phyloP scores from a whole-genome alignment of 1,140 invertebrate genomes.

The Amyelois transitella region DNA sequence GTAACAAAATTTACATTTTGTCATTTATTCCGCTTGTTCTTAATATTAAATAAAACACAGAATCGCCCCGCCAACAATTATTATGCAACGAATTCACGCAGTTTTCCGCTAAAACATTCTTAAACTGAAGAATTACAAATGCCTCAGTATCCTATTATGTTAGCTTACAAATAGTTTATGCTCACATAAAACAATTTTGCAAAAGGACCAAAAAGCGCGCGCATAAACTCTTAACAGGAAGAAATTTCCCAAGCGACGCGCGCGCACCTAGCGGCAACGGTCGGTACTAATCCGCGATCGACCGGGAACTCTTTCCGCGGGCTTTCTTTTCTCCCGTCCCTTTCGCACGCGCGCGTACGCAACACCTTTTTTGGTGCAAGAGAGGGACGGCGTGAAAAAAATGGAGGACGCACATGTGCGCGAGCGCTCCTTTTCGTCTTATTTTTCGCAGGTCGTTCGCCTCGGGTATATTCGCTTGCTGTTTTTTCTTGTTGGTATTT shows the following conservation, averaged over 20 bases:
- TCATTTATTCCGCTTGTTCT: too few species aligned
- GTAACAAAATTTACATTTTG: too few species aligned
- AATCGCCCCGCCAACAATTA: too few species aligned
- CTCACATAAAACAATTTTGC: background rate
- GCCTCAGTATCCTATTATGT: too few species aligned
- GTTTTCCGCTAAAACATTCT: too few species aligned
- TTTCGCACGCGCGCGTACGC: slow-evolving; percentile 24
- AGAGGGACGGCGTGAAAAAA: slow-evolving; percentile 56
- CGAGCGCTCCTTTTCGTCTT: slow-evolving; percentile 59
- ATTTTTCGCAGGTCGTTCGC: slow-evolving; percentile 69
- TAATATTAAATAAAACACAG: too few species aligned
- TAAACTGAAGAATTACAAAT: too few species aligned
- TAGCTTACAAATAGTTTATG: background rate
- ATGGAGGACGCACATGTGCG: slow-evolving; percentile 68
- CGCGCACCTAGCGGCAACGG: slow-evolving; percentile 49
- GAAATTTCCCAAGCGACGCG: slow-evolving; percentile 46
- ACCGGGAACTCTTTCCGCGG: slow-evolving; percentile 53
- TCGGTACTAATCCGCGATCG: slow-evolving; percentile 51
- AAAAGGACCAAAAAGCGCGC: slow-evolving; percentile 28
- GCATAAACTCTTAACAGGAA: slow-evolving; percentile 58
- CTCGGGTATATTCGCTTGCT: slow-evolving; percentile 54
- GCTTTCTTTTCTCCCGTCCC: slow-evolving; percentile 61
- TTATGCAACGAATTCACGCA: too few species aligned
- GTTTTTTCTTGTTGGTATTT: slow-evolving; percentile 42
- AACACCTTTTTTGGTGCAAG: slow-evolving; percentile 48